phyloP scores from a whole-genome alignment of 2,113 vertebrate genomes.

The Scomber scombrus region DNA sequence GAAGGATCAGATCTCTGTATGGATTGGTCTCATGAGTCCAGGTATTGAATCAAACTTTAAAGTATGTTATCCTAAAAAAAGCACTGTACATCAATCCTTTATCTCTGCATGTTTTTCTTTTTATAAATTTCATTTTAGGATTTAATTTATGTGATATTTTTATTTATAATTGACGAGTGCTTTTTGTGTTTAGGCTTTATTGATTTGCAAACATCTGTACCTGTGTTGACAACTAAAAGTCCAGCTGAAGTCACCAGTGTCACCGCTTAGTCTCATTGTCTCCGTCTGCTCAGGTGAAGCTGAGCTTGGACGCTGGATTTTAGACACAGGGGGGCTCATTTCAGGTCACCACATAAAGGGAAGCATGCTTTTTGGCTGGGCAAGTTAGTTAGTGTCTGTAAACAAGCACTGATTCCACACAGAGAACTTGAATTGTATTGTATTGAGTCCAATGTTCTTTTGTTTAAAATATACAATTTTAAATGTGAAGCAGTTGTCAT shows the following conservation, averaged over 20 bases:
- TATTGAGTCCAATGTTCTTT: conserved; percentile 25
- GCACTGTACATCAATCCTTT: conserved; percentile 17
- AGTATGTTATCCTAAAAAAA: background rate
- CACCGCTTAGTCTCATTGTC: no score
- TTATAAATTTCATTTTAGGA: conserved; percentile 30
- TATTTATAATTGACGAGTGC: conserved; percentile 27
- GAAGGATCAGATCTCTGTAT: background rate
- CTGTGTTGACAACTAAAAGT: background rate
- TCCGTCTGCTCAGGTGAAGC: no score
- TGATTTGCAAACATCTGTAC: background rate
- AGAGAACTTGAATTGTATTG: conserved; percentile 69
- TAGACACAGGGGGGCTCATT: background rate
- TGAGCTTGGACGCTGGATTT: background rate
- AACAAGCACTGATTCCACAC: conserved; percentile 83
- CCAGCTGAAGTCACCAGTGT: no score
- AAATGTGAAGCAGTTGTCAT: conserved; percentile 87
- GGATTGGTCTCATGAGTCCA: background rate
- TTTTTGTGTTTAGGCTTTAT: conserved; percentile 16
- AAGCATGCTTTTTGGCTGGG: background rate
- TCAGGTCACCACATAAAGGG: background rate
- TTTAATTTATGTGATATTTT: conserved; percentile 30
- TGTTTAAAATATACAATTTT: conserved; percentile 77
- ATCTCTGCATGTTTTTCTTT: conserved; percentile 38
- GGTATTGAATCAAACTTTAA: background rate
- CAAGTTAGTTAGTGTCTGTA: background rate